Evolutionary conservation across 2,888 invertebrate species (phyloP).

Genomic region (Pharmacophagus antenor): DNA sequence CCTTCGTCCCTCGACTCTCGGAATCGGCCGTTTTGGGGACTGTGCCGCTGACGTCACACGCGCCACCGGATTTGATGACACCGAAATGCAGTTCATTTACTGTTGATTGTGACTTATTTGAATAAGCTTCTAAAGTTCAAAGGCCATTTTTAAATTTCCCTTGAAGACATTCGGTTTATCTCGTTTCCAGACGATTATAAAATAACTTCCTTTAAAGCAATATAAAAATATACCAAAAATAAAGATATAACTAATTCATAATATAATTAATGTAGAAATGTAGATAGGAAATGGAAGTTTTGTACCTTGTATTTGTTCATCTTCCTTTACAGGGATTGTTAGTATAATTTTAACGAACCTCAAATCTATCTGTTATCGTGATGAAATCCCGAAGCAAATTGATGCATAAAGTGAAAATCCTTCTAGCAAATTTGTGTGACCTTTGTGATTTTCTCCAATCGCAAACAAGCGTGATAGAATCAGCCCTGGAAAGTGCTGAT

Average conservation of each 20-base stretch:
- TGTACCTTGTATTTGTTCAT: no score
- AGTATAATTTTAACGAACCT: no score
- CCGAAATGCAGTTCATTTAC: constrained; percentile 23
- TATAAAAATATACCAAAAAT: no score
- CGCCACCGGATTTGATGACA: constrained; percentile 16
- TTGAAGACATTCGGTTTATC: not conserved
- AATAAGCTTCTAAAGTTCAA: no score
- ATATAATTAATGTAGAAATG: no score
- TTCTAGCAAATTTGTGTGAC: constrained; percentile 2
- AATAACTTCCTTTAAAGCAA: not conserved
- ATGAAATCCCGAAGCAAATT: no score
- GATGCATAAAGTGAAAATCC: no score
- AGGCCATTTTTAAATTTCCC: not conserved
- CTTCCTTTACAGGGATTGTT: no score
- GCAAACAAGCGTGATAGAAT: constrained; percentile 15
- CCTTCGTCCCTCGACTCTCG: constrained; percentile 24
- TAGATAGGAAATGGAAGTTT: no score
- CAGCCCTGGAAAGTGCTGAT: constrained; percentile 1
- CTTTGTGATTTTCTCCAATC: constrained; percentile 3
- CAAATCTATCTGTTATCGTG: no score
- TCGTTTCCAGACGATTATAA: not conserved
- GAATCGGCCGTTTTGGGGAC: constrained; percentile 10
- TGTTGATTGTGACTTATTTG: no score
- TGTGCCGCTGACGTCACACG: constrained; percentile 16
- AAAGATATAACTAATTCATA: no score